A percentile compares a stretch with the other conserved stretches of the same genome.
Conservation (phyloP, 1,140 invertebrate species). For the Trichonephila clavata region DNA sequence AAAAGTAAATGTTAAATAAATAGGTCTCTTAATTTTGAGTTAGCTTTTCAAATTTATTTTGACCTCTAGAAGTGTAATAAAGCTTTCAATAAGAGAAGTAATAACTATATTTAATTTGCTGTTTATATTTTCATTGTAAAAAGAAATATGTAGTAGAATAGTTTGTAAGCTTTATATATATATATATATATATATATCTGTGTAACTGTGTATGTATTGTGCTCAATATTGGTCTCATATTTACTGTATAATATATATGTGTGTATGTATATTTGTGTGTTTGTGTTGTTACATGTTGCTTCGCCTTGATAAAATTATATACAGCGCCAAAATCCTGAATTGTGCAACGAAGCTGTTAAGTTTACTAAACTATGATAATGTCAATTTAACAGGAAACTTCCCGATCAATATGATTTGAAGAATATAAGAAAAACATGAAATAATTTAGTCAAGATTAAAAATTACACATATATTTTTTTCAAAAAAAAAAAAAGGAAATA, state of each 20-base stretch:
- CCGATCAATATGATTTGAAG: too few species aligned
- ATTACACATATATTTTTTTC: too few species aligned
- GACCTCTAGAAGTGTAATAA: too few species aligned
- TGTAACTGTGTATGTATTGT: constrained; percentile 36
- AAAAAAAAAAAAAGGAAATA: too few species aligned
- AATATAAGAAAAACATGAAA: too few species aligned
- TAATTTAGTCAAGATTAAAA: too few species aligned
- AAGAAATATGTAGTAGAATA: constrained; percentile 41
- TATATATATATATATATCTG: background rate
- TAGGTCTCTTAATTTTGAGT: too few species aligned
- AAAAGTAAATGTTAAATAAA: too few species aligned
- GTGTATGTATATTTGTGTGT: constrained; percentile 58
- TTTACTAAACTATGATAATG: background rate
- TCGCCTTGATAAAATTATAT: constrained; percentile 43
- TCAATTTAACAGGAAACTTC: too few species aligned
- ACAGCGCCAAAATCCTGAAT: constrained; percentile 59
- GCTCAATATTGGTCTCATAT: constrained; percentile 60
- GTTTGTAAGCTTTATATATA: constrained; percentile 59
- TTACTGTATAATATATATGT: constrained; percentile 56
- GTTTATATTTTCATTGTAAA: constrained; percentile 2
- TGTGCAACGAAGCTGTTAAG: constrained; percentile 68
- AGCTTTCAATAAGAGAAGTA: background rate
- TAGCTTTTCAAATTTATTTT: too few species aligned
- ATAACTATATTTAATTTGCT: background rate
- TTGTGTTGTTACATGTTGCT: constrained; percentile 52